These are phyloP conservation scores for Gorsachius magnificus DNA, from an alignment of 2,797 vertebrate species.

Conservation along the genomic window DNA sequence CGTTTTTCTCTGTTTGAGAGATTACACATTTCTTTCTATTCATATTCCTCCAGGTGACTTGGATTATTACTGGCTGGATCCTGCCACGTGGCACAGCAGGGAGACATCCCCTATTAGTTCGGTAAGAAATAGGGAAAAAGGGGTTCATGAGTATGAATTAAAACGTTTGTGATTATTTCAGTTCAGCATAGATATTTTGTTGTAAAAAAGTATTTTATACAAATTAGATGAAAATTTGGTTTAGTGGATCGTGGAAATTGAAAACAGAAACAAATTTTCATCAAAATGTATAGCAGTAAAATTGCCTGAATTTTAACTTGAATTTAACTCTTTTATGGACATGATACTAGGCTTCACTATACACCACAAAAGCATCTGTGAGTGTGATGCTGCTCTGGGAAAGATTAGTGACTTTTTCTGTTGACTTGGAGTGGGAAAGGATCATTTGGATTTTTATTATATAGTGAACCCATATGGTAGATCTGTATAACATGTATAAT, in stretches of 20 bases:
- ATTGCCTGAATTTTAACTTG: not conserved
- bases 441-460: not conserved
- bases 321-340: not conserved
- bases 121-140: slow-evolving; percentile 69
- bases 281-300: not conserved
- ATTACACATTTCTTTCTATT: slow-evolving; percentile 52
- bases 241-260: not conserved
- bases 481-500: not conserved
- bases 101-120: slow-evolving; percentile 83
- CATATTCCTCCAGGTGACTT: slow-evolving; percentile 86
- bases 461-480: not conserved
- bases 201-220: not conserved
- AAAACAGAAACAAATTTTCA: not conserved
- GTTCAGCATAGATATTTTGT: not conserved
- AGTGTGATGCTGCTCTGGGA: not conserved
- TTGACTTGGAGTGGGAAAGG: not conserved
- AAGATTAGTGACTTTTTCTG: not conserved
- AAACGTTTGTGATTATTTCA: not conserved
- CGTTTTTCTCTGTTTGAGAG: slow-evolving; percentile 8
- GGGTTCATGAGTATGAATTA: not conserved
- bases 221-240: not conserved
- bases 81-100: slow-evolving; percentile 95
- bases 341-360: not conserved
- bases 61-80: slow-evolving; percentile 97
- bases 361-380: not conserved